These are phyloP conservation scores for Bombus balteatus DNA, from an alignment of 1,140 invertebrate genomes.

Conservation along the genomic window DNA sequence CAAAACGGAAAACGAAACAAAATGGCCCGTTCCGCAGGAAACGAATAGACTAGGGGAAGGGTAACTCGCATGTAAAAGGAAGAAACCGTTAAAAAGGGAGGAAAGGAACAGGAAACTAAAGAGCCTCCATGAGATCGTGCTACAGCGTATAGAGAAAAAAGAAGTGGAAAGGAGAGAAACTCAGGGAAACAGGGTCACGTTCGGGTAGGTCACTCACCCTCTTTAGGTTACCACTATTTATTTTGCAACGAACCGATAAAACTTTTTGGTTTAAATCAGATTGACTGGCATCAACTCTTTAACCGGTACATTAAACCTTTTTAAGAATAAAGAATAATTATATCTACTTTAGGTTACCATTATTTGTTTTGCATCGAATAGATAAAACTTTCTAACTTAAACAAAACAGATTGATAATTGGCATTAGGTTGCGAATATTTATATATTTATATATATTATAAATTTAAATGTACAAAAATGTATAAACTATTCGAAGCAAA, in stretches of 20 bases:
- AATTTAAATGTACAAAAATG: no score
- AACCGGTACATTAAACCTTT: background rate
- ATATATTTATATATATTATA: no score
- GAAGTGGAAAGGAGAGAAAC: constrained; percentile 45
- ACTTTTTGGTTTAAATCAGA: background rate
- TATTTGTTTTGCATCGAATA: no score
- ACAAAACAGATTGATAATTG: background rate
- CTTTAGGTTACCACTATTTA: background rate
- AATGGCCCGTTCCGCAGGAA: background rate
- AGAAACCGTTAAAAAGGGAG: constrained; percentile 37
- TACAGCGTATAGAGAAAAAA: background rate
- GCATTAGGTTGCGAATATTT: no score
- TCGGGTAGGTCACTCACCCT: constrained; percentile 71
- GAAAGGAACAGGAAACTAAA: constrained; percentile 44
- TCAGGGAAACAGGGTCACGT: constrained; percentile 70
- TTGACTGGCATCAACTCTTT: background rate
- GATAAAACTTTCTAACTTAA: background rate
- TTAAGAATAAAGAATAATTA: background rate
- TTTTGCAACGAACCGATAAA: background rate
- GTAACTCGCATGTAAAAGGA: constrained; percentile 24
- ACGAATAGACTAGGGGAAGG: background rate
- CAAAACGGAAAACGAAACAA: background rate
- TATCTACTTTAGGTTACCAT: no score
- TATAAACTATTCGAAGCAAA: no score
- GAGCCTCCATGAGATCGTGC: constrained; percentile 31